Conservation (phyloP, 2,113 vertebrate species). For the Muntiacus reevesi region DNA sequence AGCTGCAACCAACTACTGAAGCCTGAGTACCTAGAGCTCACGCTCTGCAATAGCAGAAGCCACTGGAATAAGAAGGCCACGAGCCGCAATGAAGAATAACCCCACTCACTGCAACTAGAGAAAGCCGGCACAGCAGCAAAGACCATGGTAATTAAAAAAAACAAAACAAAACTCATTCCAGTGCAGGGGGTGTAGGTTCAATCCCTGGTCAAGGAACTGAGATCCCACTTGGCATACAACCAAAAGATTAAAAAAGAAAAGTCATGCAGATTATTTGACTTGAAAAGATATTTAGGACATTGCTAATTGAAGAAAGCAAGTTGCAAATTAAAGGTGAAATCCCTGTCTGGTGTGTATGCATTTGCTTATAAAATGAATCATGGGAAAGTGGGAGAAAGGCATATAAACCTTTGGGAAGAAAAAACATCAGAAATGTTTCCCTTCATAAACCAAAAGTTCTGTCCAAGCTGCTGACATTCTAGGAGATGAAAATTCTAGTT, state of each 20-base stretch:
- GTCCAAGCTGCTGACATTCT: background rate
- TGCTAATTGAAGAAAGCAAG: background rate
- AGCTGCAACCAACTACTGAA: background rate
- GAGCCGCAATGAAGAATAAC: background rate
- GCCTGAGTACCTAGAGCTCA: background rate
- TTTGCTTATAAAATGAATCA: background rate
- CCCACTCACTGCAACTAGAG: background rate
- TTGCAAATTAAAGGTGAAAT: slow-evolving; percentile 10
- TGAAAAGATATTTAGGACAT: background rate
- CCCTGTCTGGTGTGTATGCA: background rate
- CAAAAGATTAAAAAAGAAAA: background rate
- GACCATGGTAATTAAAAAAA: background rate
- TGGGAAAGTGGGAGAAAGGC: background rate
- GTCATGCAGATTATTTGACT: background rate
- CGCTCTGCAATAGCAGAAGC: background rate
- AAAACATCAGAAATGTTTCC: background rate
- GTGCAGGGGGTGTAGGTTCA: background rate
- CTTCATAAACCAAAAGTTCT: background rate
- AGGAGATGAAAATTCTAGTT: background rate
- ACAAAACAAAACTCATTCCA: background rate
- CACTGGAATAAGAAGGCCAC: background rate
- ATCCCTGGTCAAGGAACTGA: background rate
- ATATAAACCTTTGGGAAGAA: background rate
- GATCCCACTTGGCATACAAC: background rate
- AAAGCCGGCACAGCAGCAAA: background rate